A percentile compares a stretch with the other conserved stretches of the same genome.
Evolutionary conservation across 2,113 vertebrate genomes (phyloP).

Genomic region (Nesoenas mayeri): DNA sequence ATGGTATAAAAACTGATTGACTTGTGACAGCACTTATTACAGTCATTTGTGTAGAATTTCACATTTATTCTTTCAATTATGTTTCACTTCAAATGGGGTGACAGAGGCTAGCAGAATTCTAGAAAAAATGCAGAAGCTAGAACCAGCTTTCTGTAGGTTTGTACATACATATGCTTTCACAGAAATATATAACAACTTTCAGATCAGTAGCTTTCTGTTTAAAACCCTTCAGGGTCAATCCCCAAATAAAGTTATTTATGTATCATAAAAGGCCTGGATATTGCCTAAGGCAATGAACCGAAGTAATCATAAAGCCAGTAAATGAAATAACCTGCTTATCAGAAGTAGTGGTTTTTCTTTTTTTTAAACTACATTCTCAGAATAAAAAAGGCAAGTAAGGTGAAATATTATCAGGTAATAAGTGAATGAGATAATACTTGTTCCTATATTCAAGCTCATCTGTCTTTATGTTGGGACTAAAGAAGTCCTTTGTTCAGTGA

Average conservation of each 20-base stretch:
- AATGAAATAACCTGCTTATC: not conserved
- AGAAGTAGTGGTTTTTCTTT: not conserved
- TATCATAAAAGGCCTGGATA: not conserved
- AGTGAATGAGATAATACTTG: not conserved
- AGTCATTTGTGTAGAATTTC: not conserved
- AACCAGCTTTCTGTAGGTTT: not conserved
- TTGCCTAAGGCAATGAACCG: not conserved
- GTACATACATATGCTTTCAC: not conserved
- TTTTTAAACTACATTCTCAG: not conserved
- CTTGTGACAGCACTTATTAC: slow-evolving; percentile 15
- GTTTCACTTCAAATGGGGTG: not conserved
- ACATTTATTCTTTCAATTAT: not conserved
- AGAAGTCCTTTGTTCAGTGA: not conserved
- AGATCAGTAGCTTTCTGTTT: not conserved
- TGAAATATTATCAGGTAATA: not conserved
- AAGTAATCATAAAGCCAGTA: not conserved
- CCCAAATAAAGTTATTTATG: not conserved
- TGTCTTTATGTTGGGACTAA: not conserved
- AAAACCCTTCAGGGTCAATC: not conserved
- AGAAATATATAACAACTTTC: not conserved
- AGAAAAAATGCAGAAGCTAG: not conserved
- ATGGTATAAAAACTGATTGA: slow-evolving; percentile 21
- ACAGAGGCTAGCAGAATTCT: not conserved
- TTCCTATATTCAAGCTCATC: not conserved
- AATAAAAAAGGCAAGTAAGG: not conserved